Evolutionary conservation across 2,113 vertebrate species (phyloP).

Genomic region (Corapipo altera): DNA sequence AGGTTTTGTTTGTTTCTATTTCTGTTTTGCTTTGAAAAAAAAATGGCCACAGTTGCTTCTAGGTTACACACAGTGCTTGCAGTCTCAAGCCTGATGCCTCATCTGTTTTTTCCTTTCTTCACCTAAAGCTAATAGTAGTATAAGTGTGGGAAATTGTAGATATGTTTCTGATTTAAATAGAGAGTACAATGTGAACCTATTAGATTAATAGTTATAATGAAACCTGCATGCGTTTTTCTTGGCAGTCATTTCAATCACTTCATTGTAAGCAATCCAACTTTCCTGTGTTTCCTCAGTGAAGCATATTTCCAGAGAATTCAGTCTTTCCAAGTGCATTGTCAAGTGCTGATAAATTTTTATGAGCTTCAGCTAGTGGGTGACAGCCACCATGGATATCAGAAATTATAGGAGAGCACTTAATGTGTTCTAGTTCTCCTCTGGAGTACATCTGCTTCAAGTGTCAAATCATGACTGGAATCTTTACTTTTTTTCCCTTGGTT

Average conservation of each 20-base stretch:
- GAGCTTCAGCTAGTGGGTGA: conserved; percentile 66
- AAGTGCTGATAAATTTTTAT: conserved; percentile 74
- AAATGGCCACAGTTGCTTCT: conserved; percentile 34
- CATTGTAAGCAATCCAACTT: conserved; percentile 72
- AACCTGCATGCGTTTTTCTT: conserved; percentile 71
- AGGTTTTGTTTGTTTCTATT: conserved; percentile 38
- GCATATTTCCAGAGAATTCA: conserved; percentile 74
- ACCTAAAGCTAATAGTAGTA: conserved; percentile 71
- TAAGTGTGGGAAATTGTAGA: conserved; percentile 67
- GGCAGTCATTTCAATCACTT: conserved; percentile 74
- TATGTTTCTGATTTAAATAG: conserved; percentile 62
- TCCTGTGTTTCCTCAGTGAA: conserved; percentile 72
- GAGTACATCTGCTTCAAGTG: conserved; percentile 58
- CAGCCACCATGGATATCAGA: conserved; percentile 60
- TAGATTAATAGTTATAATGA: conserved; percentile 77
- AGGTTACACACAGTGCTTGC: conserved; percentile 47
- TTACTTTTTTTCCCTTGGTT: background rate
- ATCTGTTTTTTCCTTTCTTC: conserved; percentile 67
- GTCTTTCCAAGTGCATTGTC: conserved; percentile 68
- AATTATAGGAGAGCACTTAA: conserved; percentile 60
- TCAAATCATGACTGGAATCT: conserved; percentile 54
- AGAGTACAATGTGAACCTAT: conserved; percentile 61
- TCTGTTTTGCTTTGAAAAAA: conserved; percentile 1
- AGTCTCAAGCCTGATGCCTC: conserved; percentile 63
- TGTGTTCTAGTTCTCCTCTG: conserved; percentile 42